A percentile compares a stretch with the other conserved stretches of the same genome.
Conservation (phyloP, 2,888 invertebrate species). For the Hoplodrina ambigua region DNA sequence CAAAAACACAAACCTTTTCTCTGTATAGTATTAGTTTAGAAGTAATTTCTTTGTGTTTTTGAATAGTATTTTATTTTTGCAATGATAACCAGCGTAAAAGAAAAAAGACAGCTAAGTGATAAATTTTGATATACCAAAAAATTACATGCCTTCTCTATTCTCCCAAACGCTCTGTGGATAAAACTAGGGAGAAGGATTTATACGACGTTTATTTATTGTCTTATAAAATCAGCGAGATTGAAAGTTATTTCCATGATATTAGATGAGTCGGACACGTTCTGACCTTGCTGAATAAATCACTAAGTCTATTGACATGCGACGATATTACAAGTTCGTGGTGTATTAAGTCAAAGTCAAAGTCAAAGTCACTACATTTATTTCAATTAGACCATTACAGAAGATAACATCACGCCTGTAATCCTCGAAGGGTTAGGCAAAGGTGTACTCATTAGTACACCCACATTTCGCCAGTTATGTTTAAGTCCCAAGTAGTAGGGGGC, state of each 20-base stretch:
- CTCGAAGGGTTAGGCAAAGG: too few relatives aligned
- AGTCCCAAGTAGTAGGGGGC: too few relatives aligned
- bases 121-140: not conserved
- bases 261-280: not conserved
- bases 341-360: too few relatives aligned
- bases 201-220: conserved; percentile 19
- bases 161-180: not conserved
- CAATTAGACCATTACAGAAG: too few relatives aligned
- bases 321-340: not conserved
- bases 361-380: too few relatives aligned
- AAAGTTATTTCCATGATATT: not conserved
- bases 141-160: not conserved
- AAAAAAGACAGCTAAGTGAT: not conserved
- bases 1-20: too few relatives aligned
- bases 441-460: too few relatives aligned
- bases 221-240: conserved; percentile 17
- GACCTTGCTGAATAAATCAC: conserved; percentile 6
- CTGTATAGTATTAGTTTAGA: too few relatives aligned
- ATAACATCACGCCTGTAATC: too few relatives aligned
- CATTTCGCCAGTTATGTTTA: too few relatives aligned
- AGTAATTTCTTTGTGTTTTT: too few relatives aligned
- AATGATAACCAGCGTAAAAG: not conserved
- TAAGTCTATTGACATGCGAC: not conserved
- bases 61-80: too few relatives aligned
- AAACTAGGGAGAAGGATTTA: conserved; percentile 4